Conservation (phyloP, 2,797 vertebrate species). For the Eulemur rubriventer region DNA sequence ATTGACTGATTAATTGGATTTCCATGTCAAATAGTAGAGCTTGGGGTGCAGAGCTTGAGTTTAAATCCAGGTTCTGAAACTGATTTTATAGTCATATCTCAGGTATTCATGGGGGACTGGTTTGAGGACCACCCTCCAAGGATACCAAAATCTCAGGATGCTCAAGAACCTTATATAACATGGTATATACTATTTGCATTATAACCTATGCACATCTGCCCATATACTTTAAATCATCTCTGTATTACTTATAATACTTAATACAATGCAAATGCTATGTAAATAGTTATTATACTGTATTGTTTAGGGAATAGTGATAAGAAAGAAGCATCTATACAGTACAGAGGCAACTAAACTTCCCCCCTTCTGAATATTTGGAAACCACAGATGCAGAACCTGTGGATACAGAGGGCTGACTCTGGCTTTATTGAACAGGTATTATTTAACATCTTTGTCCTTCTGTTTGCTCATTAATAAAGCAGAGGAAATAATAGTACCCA, state of each 20-base stretch:
- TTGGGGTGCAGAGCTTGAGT: neutral
- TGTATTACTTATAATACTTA: neutral
- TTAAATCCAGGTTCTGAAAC: neutral
- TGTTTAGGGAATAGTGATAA: neutral
- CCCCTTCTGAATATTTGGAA: neutral
- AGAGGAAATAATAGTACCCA: neutral
- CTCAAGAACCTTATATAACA: neutral
- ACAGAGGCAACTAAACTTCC: neutral
- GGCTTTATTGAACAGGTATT: neutral
- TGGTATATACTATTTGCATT: neutral
- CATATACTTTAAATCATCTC: neutral
- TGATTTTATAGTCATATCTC: neutral
- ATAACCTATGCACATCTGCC: neutral
- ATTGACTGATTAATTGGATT: constrained; percentile 26
- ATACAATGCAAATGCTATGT: neutral
- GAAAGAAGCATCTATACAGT: neutral
- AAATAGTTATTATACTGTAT: neutral
- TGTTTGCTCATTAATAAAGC: neutral
- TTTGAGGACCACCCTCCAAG: neutral
- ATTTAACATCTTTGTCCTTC: neutral
- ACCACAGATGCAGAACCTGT: neutral
- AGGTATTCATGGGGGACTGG: neutral
- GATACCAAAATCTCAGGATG: neutral
- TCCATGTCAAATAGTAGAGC: neutral
- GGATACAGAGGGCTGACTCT: neutral